Percentiles rank a stretch among this genome's conserved stretches.
Evolutionary conservation across 2,797 vertebrate species (phyloP).

Genomic region (Hirundo rustica): DNA sequence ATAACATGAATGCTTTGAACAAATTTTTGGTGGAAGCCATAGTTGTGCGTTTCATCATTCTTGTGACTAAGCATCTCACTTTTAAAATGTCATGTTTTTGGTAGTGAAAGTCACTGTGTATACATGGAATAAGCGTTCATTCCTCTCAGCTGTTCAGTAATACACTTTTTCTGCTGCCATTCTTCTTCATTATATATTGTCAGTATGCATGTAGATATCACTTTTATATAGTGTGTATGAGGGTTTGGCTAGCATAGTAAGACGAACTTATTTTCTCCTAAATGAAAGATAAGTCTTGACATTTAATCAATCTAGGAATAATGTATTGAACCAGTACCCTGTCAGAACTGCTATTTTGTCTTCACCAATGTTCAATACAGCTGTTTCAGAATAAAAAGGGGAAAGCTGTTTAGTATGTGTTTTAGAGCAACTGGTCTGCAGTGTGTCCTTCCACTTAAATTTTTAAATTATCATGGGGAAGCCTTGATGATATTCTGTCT

Average conservation of each 20-base stretch:
- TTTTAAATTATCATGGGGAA: not conserved
- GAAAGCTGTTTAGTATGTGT: not conserved
- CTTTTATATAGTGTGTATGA: conserved; percentile 9
- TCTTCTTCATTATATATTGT: not conserved
- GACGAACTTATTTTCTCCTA: not conserved
- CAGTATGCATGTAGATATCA: not conserved
- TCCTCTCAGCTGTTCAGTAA: not conserved
- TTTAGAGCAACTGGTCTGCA: not conserved
- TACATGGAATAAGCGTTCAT: not conserved
- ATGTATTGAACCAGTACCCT: not conserved
- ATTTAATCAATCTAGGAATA: conserved; percentile 20
- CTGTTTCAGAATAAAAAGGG: not conserved
- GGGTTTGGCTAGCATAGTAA: not conserved
- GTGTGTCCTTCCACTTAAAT: not conserved
- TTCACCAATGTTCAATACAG: not conserved
- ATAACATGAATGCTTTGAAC: not conserved
- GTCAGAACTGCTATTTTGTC: not conserved
- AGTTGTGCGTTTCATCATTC: not conserved
- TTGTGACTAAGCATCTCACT: not conserved
- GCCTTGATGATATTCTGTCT: not conserved
- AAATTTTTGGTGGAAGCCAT: not conserved
- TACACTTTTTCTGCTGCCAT: not conserved
- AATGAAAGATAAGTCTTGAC: conserved; percentile 9
- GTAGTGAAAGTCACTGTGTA: not conserved
- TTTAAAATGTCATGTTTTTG: not conserved